Evolutionary conservation across 1,140 invertebrate genomes (phyloP).

Genomic region (Cydia strobilella): DNA sequence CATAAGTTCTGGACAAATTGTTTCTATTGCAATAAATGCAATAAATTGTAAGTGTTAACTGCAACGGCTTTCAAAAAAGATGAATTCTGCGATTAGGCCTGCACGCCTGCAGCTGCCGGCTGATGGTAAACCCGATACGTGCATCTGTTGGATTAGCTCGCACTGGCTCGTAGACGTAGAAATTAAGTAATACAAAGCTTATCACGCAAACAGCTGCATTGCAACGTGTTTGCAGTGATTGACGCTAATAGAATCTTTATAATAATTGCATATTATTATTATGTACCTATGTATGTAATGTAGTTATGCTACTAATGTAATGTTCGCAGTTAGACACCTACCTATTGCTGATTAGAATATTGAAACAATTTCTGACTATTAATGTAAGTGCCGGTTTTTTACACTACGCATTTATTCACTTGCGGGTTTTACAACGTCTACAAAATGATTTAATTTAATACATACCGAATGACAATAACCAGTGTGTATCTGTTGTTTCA

Average conservation of each 20-base stretch:
- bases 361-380: not conserved
- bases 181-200: slow-evolving; percentile 25
- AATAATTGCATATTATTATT: slow-evolving; percentile 4
- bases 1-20: not conserved
- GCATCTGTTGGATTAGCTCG: slow-evolving; percentile 34
- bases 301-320: not conserved
- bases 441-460: not conserved
- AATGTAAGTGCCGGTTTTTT: too few relatives aligned
- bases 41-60: slow-evolving; percentile 2
- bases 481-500: not conserved
- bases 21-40: not conserved
- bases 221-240: not conserved
- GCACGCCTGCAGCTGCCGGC: slow-evolving; percentile 35
- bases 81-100: not conserved
- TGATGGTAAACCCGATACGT: slow-evolving; percentile 37
- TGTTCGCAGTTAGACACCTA: not conserved
- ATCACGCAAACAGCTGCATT: slow-evolving; percentile 24
- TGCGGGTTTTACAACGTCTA: not conserved
- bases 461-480: not conserved
- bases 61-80: slow-evolving; percentile 9
- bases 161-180: slow-evolving; percentile 10
- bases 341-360: not conserved
- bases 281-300: slow-evolving; percentile 11
- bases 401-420: too few relatives aligned
- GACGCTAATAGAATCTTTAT: slow-evolving; percentile 4